Evolutionary conservation across 2,888 invertebrate genomes (phyloP).

Genomic region (Limnephilus marmoratus): DNA sequence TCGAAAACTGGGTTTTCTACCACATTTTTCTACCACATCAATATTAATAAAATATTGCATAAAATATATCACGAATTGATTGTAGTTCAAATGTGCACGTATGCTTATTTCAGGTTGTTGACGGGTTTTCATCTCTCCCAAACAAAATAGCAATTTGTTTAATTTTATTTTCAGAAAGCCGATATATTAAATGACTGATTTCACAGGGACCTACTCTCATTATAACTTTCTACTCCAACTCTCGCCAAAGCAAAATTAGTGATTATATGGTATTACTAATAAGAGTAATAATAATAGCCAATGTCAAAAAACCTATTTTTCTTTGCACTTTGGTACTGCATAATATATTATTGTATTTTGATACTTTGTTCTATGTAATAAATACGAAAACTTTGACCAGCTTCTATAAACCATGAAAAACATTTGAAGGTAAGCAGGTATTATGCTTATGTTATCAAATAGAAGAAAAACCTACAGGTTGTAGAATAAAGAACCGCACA

Average conservation of each 20-base stretch:
- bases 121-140: neutral
- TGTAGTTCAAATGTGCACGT: neutral
- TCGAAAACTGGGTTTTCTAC: neutral
- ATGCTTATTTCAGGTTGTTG: no score
- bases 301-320: no score
- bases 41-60: neutral
- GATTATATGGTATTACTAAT: neutral
- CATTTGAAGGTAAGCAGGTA: neutral
- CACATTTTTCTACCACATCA: no score
- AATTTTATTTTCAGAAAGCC: neutral
- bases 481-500: neutral
- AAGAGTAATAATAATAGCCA: neutral
- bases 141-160: neutral
- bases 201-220: neutral
- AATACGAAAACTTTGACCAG: neutral
- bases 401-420: neutral
- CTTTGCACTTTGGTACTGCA: no score
- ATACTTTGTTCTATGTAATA: neutral
- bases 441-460: neutral
- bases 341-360: neutral
- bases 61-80: neutral
- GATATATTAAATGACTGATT: neutral
- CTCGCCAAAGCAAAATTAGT: neutral
- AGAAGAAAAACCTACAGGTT: neutral
- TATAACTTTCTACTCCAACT: neutral